Evolutionary conservation across 2,113 vertebrate species (phyloP), one percentile per base, ranked within the genome.

Genomic region (Cathartes aura): DNA sequence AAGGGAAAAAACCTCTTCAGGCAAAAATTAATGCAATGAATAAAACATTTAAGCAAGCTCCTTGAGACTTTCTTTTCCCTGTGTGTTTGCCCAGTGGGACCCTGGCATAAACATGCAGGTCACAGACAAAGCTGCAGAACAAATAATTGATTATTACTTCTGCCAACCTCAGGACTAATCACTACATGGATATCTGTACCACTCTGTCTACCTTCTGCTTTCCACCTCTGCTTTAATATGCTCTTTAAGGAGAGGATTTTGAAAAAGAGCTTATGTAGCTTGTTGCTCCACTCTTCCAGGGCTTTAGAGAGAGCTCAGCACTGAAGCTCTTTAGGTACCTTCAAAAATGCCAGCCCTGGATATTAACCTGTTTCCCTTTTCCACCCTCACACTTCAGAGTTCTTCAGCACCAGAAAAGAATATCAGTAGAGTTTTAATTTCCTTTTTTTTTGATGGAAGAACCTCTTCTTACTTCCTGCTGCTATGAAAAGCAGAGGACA

Each of bases 11-110:
- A 42, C 5, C 30, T 93, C 42, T 71, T 90, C 64, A 67, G 50
- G 90, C 63, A 90, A 96, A 95, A 97, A 94, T 90, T 94, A 97
- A 86, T 90, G 45, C 63, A 74, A 93, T 89, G 53, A 96, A 96
- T 94, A 95, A 90, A 92, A 93, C 56, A 92, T 92, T 95, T 74
- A 93, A 90, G 50, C 32, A 86, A 89, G 79, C 12, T 92, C 40
- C 52, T 32, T 83, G 67, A 64, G 82, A 92, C 18, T 76, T 82
- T 80, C 23, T 83, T 90, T 94, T 81, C 29, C 40, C 30, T 34
- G 18, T 67, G 48, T 53, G 50, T 83, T 90, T 93, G 70, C 63
- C 42, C 86, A 82, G 29, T 40, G 38, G 43, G 63, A n/a, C 11
- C 34, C 55, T 90, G 82, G 47, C 32, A 88, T 70, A 95, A 86